Percentiles rank a stretch among this genome's conserved stretches.
Evolutionary conservation across 1,140 invertebrate species (phyloP).

Genomic region (Tribolium madens): DNA sequence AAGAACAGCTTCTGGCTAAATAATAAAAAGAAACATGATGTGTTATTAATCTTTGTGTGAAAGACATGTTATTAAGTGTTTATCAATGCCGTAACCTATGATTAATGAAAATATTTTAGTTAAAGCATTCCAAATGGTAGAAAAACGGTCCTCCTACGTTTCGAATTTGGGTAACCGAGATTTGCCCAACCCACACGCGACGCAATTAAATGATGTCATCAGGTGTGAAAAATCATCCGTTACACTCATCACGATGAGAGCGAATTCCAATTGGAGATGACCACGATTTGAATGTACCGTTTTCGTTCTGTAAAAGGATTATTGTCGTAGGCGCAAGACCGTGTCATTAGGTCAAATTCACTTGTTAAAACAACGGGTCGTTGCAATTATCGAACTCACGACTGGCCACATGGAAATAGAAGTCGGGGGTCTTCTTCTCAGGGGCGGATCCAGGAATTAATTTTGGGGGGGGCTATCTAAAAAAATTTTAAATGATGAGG

Average conservation of each 20-base stretch:
- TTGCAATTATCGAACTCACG: conserved; percentile 14
- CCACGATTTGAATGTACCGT: conserved; percentile 28
- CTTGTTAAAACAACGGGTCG: conserved; percentile 21
- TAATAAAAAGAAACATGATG: background rate
- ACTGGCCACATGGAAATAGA: background rate
- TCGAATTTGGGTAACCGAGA: too few species aligned
- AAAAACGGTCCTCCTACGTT: too few species aligned
- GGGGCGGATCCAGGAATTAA: too few species aligned
- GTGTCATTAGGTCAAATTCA: conserved; percentile 38
- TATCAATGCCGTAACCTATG: background rate
- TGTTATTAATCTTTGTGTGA: background rate
- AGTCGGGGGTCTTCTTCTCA: background rate
- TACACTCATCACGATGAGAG: background rate
- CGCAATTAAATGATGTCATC: background rate
- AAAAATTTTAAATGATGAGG: too few species aligned
- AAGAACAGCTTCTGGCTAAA: background rate
- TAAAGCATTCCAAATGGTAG: background rate
- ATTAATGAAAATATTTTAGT: background rate
- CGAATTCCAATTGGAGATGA: conserved; percentile 26
- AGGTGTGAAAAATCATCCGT: background rate
- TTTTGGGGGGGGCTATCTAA: too few species aligned
- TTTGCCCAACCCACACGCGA: background rate
- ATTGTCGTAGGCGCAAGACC: conserved; percentile 30
- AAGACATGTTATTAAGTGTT: background rate
- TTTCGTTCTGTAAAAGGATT: conserved; percentile 26